Evolutionary conservation across 2,888 invertebrate genomes (phyloP).

Genomic region (Morpho helenor): DNA sequence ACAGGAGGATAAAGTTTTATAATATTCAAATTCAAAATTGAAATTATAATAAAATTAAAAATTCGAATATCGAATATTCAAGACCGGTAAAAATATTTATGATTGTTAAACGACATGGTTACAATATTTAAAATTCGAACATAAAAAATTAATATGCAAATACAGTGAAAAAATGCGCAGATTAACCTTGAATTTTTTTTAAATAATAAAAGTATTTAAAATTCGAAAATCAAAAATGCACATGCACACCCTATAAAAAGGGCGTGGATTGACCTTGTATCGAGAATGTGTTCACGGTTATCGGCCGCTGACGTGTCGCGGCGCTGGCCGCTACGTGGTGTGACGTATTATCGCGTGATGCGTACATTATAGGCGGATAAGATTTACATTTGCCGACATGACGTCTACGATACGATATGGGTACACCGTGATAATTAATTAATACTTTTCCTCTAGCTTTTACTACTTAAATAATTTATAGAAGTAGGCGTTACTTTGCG

Average conservation of each 20-base stretch:
- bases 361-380: not conserved
- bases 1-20: no score
- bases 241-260: not conserved
- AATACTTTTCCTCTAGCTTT: no score
- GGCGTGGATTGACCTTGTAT: constrained; percentile 3
- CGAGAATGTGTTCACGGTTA: not conserved
- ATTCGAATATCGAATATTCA: no score
- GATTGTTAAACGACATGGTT: no score
- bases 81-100: no score
- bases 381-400: not conserved
- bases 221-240: not conserved
- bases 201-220: not conserved
- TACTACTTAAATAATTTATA: no score
- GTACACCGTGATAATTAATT: not conserved
- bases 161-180: no score
- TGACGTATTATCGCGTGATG: constrained; percentile 8
- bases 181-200: no score
- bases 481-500: no score
- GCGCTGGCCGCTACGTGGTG: not conserved
- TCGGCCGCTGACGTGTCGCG: not conserved
- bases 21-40: no score
- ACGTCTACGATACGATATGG: not conserved
- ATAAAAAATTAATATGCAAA: not conserved
- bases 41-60: no score
- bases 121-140: not conserved